A percentile compares a stretch with the other conserved stretches of the same genome.
These are phyloP conservation scores for Ochropleura leucogaster DNA, from an alignment of 2,888 invertebrate genomes.

Conservation along the genomic window DNA sequence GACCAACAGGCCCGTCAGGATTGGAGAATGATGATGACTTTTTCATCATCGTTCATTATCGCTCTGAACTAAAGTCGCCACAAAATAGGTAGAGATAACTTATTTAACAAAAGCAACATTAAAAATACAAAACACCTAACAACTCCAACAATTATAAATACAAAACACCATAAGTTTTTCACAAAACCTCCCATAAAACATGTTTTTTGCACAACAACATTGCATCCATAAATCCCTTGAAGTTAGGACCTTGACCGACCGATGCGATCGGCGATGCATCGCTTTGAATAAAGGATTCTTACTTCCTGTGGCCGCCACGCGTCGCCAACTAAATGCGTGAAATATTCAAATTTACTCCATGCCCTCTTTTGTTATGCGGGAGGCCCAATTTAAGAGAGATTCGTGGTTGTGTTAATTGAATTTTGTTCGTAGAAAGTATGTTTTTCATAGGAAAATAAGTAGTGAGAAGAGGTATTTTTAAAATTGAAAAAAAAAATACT, in stretches of 20 bases:
- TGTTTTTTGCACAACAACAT: constrained; percentile 38
- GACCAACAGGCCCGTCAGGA: too few relatives aligned
- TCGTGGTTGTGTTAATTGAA: not conserved
- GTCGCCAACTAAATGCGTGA: constrained; percentile 78
- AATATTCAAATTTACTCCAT: constrained; percentile 82
- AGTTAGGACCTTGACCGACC: constrained; percentile 79
- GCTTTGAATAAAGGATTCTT: constrained; percentile 80
- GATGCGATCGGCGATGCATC: constrained; percentile 62
- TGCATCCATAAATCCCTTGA: constrained; percentile 70
- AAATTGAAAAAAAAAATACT: too few relatives aligned
- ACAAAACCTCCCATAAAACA: constrained; percentile 10
- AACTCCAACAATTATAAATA: not conserved
- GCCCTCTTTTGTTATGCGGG: constrained; percentile 71
- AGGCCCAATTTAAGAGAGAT: constrained; percentile 61
- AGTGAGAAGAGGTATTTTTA: too few relatives aligned
- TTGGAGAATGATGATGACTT: too few relatives aligned
- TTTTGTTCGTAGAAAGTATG: not conserved
- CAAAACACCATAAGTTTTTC: not conserved
- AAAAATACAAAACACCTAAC: not conserved
- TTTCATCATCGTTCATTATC: too few relatives aligned
- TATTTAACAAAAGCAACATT: too few relatives aligned
- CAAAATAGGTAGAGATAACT: too few relatives aligned
- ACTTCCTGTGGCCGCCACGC: constrained; percentile 77
- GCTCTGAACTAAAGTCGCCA: too few relatives aligned
- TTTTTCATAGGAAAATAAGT: too few relatives aligned